These are phyloP conservation scores for Sebastes nivosus DNA, from an alignment of 2,797 vertebrate species.

Conservation along the genomic window DNA sequence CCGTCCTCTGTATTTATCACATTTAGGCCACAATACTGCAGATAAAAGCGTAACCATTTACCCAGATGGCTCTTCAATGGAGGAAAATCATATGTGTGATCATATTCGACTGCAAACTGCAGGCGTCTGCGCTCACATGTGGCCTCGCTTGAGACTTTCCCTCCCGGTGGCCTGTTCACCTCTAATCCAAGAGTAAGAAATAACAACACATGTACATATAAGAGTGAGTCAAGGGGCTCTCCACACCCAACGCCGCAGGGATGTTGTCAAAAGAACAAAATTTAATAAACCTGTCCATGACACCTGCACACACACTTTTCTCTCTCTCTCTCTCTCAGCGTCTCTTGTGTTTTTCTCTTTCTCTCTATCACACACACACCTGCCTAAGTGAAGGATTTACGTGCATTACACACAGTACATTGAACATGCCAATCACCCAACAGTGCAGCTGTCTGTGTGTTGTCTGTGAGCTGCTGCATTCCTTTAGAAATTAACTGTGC, in stretches of 20 bases:
- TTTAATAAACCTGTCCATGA: constrained; percentile 78
- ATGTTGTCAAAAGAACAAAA: constrained; percentile 76
- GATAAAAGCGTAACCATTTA: constrained; percentile 64
- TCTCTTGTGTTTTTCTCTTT: constrained; percentile 46
- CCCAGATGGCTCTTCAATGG: constrained; percentile 68
- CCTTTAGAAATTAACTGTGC: constrained; percentile 73
- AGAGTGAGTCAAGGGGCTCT: constrained; percentile 62
- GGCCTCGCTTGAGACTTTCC: constrained; percentile 25
- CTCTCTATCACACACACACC: constrained; percentile 58
- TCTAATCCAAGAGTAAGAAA: constrained; percentile 40
- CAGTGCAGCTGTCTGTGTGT: constrained; percentile 74
- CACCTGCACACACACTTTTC: constrained; percentile 61
- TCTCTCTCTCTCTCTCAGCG: constrained; percentile 24
- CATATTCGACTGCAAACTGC: constrained; percentile 47
- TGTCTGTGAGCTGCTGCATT: constrained; percentile 76
- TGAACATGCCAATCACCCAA: constrained; percentile 76
- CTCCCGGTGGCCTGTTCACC: constrained; percentile 43
- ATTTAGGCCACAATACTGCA: constrained; percentile 57
- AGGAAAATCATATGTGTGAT: constrained; percentile 49
- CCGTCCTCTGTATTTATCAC: constrained; percentile 64
- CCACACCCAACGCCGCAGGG: constrained; percentile 69
- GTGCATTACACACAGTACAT: constrained; percentile 76
- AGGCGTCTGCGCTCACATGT: constrained; percentile 18
- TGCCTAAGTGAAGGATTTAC: constrained; percentile 77
- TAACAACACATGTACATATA: constrained; percentile 57